Evolutionary conservation across 2,888 invertebrate genomes (phyloP), one percentile per base, ranked within the genome.

Genomic region (Spodoptera littoralis): DNA sequence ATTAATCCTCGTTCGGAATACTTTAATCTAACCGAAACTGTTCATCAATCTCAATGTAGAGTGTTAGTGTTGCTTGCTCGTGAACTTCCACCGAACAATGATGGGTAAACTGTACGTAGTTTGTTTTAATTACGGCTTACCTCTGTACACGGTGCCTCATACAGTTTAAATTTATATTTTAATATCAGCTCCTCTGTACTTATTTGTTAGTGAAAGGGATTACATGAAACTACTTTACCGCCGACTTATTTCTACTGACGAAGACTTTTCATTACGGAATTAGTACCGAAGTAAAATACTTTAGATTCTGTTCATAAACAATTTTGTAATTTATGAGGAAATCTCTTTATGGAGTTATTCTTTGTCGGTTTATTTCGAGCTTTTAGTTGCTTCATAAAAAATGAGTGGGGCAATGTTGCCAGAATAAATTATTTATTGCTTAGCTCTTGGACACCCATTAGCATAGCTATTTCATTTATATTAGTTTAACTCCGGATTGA

Each of bases 1-100:
- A 92, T 92, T 91, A 92, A 91, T 92, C 88, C 88, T 86, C 71
- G 85, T 89, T 89, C 84, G 84, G 84, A 87, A 88, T 83, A 85
- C 84, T 90, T 85, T 86, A 84, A 86, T 84, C 80, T 79, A 77
- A 84, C 82, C 82, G 82, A 83, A 85, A 84, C 80, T 79, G 83
- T 84, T 84, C 88, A 91, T 92, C 88, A 90, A 92, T 91, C 86
- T 90, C 82, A 88, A 90, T 90, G 76, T 83, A 79, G 67, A 65
- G 70, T 76, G 70, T 73, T 77, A 70, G 74, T 57, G 57, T 56
- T 52, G 65, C 76, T 68, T 65, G 68, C 59, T 64, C 69, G 74
- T 77, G 67, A 79, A 79, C 69, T 80, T 70, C 70, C 48, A 53
- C 54, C 47, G 30, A 63, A 66, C 55, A 59, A 24, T 53, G 49